Evolutionary conservation across 1,140 invertebrate species (phyloP).

Genomic region (Probaryconus sp.): DNA sequence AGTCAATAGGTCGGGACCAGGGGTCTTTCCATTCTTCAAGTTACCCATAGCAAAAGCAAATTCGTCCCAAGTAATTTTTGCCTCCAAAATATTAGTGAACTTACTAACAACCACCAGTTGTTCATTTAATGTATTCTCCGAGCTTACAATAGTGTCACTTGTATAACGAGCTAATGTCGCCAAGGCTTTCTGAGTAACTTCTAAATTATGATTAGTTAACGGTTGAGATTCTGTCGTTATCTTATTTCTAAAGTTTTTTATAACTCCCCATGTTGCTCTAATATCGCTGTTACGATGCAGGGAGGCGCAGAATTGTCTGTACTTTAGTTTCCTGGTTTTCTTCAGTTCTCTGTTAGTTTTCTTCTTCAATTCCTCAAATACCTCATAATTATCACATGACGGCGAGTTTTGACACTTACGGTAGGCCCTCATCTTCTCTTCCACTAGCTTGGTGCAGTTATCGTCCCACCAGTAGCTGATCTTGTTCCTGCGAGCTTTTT

Average conservation of each 20-base stretch:
- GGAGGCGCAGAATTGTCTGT: conserved; percentile 12
- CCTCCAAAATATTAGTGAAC: neutral
- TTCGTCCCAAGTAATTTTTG: conserved; percentile 2
- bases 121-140: neutral
- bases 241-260: conserved; percentile 12
- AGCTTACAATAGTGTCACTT: too few relatives aligned
- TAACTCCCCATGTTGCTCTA: neutral
- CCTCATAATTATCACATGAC: too few relatives aligned
- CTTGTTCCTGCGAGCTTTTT: too few relatives aligned
- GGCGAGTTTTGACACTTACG: too few relatives aligned
- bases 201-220: too few relatives aligned
- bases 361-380: neutral
- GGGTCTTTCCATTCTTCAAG: neutral
- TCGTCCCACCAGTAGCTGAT: conserved; percentile 4
- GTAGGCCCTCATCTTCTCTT: neutral
- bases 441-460: neutral
- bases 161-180: too few relatives aligned
- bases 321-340: conserved; percentile 10
- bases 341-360: conserved; percentile 1
- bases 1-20: neutral
- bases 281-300: conserved; percentile 3
- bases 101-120: neutral
- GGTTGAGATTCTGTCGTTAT: too few relatives aligned
- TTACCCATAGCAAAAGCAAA: neutral
- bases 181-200: too few relatives aligned